Evolutionary conservation across 2,797 vertebrate genomes (phyloP), one percentile per base, ranked within the genome.

Genomic region (Molossus alvarezi): DNA sequence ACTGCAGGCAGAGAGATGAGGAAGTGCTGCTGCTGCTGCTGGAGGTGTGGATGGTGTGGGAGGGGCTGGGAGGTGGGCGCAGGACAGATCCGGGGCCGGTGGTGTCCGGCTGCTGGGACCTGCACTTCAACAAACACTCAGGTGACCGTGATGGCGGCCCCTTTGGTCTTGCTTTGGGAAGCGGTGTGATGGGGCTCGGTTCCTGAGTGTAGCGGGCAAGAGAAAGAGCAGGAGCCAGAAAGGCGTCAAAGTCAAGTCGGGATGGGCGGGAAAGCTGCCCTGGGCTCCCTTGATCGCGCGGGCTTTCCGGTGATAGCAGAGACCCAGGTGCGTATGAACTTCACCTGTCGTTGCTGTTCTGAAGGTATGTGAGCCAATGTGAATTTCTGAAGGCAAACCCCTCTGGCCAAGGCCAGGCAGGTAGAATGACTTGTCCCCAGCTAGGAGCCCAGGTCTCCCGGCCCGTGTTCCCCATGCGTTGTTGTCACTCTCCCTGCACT

Each of bases 151-250:
- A 1, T 10, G 15, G 17, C 0, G 1, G n/a, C 4, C 11, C 37
- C 69, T 2, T 0, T 6, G 1, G 48, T 14, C 29, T 51, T 2
- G 0, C 29, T 18, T 12, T 23, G 72, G 51, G 65, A 58, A 9
- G 2, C 1, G 2, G 29, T 17, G 4, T 1, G 2, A 0, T 3
- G 64, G n/a, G 81, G 11, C 87, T 55, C 6, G 3, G 15, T 6
- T 64, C 27, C 62, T 25, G 45, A 25, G 58, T 1, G 33, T 6
- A 11, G 60, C 41, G 18, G 9, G 60, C 18, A 6, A 8, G 64
- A 20, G 33, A 11, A 17, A 33, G 33, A 4, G 29, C 9, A 25
- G 29, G 29, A 60, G 71, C 5, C 33, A 3, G 85, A 51, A 12
- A 2, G 3, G 29, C 6, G 11, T 67, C 48, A 5, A 25, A 29